Evolutionary conservation across 2,113 vertebrate species (phyloP), one percentile per base, ranked within the genome.

Genomic region (Burhinus bistriatus): DNA sequence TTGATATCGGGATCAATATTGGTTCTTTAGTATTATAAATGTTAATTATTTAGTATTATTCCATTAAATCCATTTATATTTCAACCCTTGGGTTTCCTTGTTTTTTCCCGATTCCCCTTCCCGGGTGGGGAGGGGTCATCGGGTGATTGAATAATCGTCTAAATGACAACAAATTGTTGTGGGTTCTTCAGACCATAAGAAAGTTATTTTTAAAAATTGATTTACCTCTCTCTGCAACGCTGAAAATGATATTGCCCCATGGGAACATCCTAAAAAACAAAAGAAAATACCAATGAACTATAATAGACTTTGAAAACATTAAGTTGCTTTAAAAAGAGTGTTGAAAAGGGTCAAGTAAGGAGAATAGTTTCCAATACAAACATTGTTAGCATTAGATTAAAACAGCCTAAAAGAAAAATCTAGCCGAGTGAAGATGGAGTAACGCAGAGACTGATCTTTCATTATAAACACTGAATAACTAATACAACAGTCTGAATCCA

Each of bases 211-310:
- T 58, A 6, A 88, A 96, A 91, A 64, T 51, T 26, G n/a, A 68
- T 65, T 94, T 99, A 99, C 99, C 99, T 99, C 96, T 99, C 99
- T 95, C 99, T 99, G 97, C 99, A 98, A 73, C 98, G 99, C 89
- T 99, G 99, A 97, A 99, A 99, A 97, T 99, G 98, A 97, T 99
- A 99, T 79, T 99, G 99, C 18, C 99, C 99, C 99, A 99, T 99
- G 8, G 99, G 99, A 85, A 99, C 99, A 97, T 99, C 99, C 99
- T 99, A 81, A 58, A 95, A 80, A 89, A 6, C 20, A 72, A 69
- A 45, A 90, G 59, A 55, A 83, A 75, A 69, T n/a, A 52, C 12
- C 29, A 52, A 79, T 97, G 70, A 98, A 54, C 20, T 59, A n/a
- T 11, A 58, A 44, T 20, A 64, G 25, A 38, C n/a, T 73, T 79